Evolutionary conservation across 2,113 vertebrate species (phyloP), one percentile per base, ranked within the genome.

Genomic region (Tonatia bakeri): DNA sequence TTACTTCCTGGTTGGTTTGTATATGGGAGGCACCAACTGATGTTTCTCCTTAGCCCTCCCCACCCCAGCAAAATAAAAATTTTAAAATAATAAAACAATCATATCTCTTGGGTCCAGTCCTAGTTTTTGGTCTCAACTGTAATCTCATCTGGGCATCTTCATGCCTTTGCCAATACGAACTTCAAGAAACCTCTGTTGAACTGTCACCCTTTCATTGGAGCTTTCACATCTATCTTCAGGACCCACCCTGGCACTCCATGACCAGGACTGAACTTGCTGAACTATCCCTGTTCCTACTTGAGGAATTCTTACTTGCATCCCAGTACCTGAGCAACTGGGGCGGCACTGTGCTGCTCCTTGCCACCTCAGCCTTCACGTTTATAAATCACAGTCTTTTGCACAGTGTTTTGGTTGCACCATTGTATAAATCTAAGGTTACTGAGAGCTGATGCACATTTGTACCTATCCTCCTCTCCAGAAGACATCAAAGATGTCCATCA

Each of bases 401-500:
- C 97, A 28, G 99, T 98, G 99, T 99, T 92, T 99, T 99, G 13
- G 99, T 99, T 9, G 99, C 99, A 96, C 99, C 99, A 45, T 99
- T 99, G 96, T 99, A 99, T 96, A 99, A 98, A 33, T 99, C 99
- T 97, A 99, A 98, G 7, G 99, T 99, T 65, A 99, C 99, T 20
- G 99, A 98, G 88, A 99, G 98, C 97, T 99, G 99, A 97, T 99
- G 99, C 20, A 99, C 99, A 10, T 99, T 99, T 99, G 98, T 98
- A 99, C 99, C 99, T 99, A 99, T 98, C 64, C 99, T 98, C 95
- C 95, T 99, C 99, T 96, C 99, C 98, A 99, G 99, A 96, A 99
- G 99, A 99, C 98, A 97, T 99, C 99, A 97, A 99, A 99, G 93
- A 99, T 99, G 96, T 99, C 99, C 99, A 99, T 99, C n/a, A n/a